Evolutionary conservation across 2,888 invertebrate species (phyloP), one percentile per base, ranked within the genome.

Genomic region (Lasiommata megera): DNA sequence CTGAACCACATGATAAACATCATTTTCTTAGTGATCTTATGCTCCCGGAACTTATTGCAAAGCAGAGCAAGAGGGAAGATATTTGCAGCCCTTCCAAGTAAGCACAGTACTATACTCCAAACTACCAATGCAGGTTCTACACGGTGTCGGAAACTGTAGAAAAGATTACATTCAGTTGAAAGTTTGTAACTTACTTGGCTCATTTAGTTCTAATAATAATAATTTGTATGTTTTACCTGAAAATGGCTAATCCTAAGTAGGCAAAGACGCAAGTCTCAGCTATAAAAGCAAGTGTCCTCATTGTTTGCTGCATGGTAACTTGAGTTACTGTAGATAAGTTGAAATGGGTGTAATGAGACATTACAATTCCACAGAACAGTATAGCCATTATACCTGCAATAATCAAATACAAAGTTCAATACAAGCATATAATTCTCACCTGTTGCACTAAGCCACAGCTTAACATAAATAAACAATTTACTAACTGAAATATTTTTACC

Each of bases 1-100:
- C 98, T 98, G 81, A 99, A 99, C 99, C 99, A 99, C 99, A 99
- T 99, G 60, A 99, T 98, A 76, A 99, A 98, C 94, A 98, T 98
- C 97, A 98, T 99, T 86, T 98, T 98, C 80, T 95, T 96, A 0
- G 98, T 99, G 58, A 99, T 99, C 85, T 98, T 98, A 87, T 99
- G 99, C 77, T 98, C 98, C 12, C 99, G 93, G 83, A 99, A 99
- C 82, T 96, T 96, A 82, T 99, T 99, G 54, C 98, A 96, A 36
- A 99, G 91, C 72, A 96, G 93, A 0, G 98, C 97, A 52, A 99
- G 87, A 0, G 99, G 99, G 79, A 98, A 99, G 62, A 99, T 99
- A 77, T 99, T 99, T 60, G 97, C 95, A 16, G 99, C 99, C 72
- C 99, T 93, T 14, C 99, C 99, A 54, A 99, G 92, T 36, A 99